A percentile compares a stretch with the other conserved stretches of the same genome.
Conservation (phyloP, 30 jellyfish, hydroid and myxozoan genomes). For the Cassiopea andromeda region DNA sequence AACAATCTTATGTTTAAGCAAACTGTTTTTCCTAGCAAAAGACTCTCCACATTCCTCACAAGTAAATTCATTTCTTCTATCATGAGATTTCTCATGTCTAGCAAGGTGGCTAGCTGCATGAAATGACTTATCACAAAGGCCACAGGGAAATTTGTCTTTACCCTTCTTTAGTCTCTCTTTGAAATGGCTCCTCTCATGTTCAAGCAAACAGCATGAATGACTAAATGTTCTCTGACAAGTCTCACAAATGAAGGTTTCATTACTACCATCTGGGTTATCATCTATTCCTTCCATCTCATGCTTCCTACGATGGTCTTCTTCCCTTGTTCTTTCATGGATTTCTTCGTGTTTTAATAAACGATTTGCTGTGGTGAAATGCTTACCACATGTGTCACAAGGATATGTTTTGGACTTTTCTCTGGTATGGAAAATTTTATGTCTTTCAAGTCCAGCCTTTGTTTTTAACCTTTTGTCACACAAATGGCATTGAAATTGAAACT, state of each 20-base stretch:
- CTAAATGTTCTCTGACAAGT: constrained; percentile 54
- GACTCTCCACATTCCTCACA: constrained; percentile 60
- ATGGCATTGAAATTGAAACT: constrained; percentile 26
- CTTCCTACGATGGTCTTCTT: constrained; percentile 64
- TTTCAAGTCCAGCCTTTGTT: constrained; percentile 55
- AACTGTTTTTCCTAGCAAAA: constrained; percentile 20
- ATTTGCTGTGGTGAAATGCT: constrained; percentile 49
- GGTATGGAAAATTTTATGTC: constrained; percentile 53
- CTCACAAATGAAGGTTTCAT: constrained; percentile 61
- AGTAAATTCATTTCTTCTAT: constrained; percentile 30
- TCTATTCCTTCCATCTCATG: constrained; percentile 51
- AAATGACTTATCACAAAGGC: constrained; percentile 45
- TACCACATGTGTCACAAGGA: constrained; percentile 63
- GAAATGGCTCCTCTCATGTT: constrained; percentile 62
- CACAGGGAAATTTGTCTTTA: constrained; percentile 55
- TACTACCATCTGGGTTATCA: constrained; percentile 28
- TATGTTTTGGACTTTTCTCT: constrained; percentile 35
- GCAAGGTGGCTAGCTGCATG: constrained; percentile 72
- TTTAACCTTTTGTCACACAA: constrained; percentile 41
- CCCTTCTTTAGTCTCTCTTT: constrained; percentile 51
- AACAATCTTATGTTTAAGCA: constrained; percentile 35
- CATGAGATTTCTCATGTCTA: constrained; percentile 61
- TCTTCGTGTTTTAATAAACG: constrained; percentile 67
- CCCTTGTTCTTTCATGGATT: constrained; percentile 59
- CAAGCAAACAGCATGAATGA: constrained; percentile 68